Evolutionary conservation across 2,797 vertebrate genomes (phyloP), one percentile per base, ranked within the genome.

Genomic region (Kryptopterus vitreolus): DNA sequence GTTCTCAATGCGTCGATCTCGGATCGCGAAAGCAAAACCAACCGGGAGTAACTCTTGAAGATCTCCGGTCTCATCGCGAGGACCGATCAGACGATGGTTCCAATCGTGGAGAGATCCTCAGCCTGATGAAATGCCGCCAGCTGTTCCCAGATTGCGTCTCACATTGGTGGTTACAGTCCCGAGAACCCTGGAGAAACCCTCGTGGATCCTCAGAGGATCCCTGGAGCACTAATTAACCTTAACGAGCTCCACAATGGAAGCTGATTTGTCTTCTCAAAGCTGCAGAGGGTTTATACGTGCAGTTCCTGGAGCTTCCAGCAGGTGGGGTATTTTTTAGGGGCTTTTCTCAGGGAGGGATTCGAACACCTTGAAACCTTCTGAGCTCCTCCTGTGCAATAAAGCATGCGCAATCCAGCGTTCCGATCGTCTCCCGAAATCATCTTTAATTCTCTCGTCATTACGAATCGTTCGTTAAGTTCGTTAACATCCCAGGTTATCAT

Each of bases 71-170:
- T 58, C 71, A 74, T 22, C 71, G 84, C 77, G 53, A 52, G 72
- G n/a, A n/a, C n/a, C n/a, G n/a, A 73, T 77, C 50, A 58, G 66
- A 68, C 68, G 83, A 87, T 91, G 16, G 80, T 71, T 86, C 86
- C 86, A 84, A 87, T 82, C 77, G 88, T 86, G 88, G 77, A 90
- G 86, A 90, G 89, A 83, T 88, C 88, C 85, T 74, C 62, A 86
- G 83, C 76, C 78, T 83, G 86, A 88, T 83, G 81, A 87, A 83
- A 70, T 80, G 83, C 70, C 87, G 89, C 89, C 89, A 89, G 87
- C 86, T 88, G 86, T 85, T 91, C 85, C 43, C 71, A 58, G 52
- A 74, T 9, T 58, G 33, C n/a, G 4, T 55, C 31, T 35, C 9
- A 35, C 29, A 35, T 57, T 72, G 50, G 20, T 33, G 66, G 35